phyloP scores from a whole-genome alignment of 2,113 vertebrate species.

The Colinus virginianus region DNA sequence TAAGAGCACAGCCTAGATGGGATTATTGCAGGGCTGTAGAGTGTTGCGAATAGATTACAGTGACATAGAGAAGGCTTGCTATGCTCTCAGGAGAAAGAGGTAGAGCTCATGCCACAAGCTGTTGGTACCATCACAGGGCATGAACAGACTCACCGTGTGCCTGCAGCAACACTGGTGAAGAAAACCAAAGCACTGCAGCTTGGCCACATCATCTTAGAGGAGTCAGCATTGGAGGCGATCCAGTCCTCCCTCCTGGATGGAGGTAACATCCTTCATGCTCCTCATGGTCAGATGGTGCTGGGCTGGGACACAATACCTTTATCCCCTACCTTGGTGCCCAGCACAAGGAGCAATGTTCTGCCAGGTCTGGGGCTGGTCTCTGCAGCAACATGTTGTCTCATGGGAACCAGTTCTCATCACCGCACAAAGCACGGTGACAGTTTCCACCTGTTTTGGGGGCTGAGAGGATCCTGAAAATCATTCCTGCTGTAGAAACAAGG shows the following conservation, averaged over 20 bases:
- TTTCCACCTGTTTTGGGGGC: background rate
- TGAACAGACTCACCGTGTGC: background rate
- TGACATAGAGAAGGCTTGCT: background rate
- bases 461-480: background rate
- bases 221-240: too few relatives aligned
- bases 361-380: background rate
- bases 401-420: background rate
- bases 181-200: background rate
- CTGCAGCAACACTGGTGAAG: background rate
- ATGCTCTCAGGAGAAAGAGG: background rate
- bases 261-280: background rate
- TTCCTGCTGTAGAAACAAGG: background rate
- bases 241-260: background rate
- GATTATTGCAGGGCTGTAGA: background rate
- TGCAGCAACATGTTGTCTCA: too few relatives aligned
- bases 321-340: background rate
- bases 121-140: background rate
- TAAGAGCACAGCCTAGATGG: background rate
- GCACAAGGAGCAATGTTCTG: background rate
- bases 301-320: background rate
- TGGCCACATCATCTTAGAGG: background rate
- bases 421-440: background rate
- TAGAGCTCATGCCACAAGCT: background rate
- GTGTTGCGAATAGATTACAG: background rate
- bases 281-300: background rate